Percentiles rank a stretch among this genome's conserved stretches.
Evolutionary conservation across 2,797 vertebrate species (phyloP).

Genomic region (Cebuella pygmaea): DNA sequence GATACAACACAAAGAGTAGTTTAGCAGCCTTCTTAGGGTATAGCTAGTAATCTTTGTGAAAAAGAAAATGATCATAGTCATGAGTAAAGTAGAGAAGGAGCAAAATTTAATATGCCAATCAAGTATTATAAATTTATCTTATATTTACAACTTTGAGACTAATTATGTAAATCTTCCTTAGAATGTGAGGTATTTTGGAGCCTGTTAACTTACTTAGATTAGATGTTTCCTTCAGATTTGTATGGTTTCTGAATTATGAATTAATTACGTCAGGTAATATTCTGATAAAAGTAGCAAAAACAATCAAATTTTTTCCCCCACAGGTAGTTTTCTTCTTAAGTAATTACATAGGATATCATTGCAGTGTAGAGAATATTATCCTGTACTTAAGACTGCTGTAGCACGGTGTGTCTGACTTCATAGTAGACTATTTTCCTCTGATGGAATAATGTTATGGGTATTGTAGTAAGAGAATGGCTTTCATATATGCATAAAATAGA

Average conservation of each 20-base stretch:
- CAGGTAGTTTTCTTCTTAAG: neutral
- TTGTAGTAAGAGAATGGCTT: neutral
- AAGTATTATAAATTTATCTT: neutral
- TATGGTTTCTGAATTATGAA: constrained; percentile 4
- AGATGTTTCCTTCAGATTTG: constrained; percentile 44
- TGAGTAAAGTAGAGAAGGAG: neutral
- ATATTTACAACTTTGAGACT: constrained; percentile 6
- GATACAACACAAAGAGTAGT: neutral
- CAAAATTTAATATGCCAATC: neutral
- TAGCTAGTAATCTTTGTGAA: neutral
- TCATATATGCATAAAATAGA: neutral
- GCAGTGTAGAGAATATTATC: neutral
- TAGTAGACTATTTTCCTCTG: neutral
- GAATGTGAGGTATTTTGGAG: neutral
- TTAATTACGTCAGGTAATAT: neutral
- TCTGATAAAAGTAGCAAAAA: constrained; percentile 3
- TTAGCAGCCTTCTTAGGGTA: neutral
- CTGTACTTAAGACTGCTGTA: neutral
- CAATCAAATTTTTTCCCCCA: neutral
- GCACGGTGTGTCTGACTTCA: neutral
- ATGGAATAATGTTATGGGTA: neutral
- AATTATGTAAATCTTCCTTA: neutral
- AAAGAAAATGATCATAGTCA: neutral
- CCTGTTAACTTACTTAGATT: constrained; percentile 17
- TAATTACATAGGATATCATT: neutral